Base-by-base conservation (phyloP, 2,888 invertebrate genomes). In the Spilosoma lubricipeda region DNA sequence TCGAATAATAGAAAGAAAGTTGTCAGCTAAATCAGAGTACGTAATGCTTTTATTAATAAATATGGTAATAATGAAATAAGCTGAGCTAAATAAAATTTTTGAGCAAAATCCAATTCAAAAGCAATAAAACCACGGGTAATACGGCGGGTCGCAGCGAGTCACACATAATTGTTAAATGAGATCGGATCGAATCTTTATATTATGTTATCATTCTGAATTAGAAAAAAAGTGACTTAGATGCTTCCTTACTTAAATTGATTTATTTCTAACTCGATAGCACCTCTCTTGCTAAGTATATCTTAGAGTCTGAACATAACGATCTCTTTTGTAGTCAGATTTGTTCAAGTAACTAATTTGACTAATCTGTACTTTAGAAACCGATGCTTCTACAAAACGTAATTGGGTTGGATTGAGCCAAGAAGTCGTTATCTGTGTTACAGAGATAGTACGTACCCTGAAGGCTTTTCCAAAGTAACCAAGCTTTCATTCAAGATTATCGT, bases 401-500 rank as follows among this genome's bases (percentile, higher is more conserved):
- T 75, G 67, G 66, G 76, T 75, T 65, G 72, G 39, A 74, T 64
- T 39, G 42, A 69, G 70, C 42, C 74, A 59, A 71, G 67, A 76
- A 80, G 77, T 83, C 65, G 67, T 72, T 67, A 74, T 76, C 66
- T 70, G 59, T 70, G 67, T 70, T 52, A 77, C 74, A 77, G 79
- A 73, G 67, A 71, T 71, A 11, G 36, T 72, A 73, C 45, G 66
- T 75, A 72, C 56, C n/a, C 30, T 65, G 65, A 20, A n/a, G n/a
- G 59, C 48, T 67, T 73, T 64, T 45, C 67, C 13, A 71, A 77
- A 79, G 30, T 71, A 66, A 77, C 67, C 71, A 81, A 76, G 77
- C 77, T 79, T 77, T 70, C 27, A 72, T 79, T 80, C 75, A 80
- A 73, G 72, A 77, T 69, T 72, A 71, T 73, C 71, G n/a, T 81